phyloP scores from a whole-genome alignment of 2,113 vertebrate species.

The Coryphaenoides rupestris region DNA sequence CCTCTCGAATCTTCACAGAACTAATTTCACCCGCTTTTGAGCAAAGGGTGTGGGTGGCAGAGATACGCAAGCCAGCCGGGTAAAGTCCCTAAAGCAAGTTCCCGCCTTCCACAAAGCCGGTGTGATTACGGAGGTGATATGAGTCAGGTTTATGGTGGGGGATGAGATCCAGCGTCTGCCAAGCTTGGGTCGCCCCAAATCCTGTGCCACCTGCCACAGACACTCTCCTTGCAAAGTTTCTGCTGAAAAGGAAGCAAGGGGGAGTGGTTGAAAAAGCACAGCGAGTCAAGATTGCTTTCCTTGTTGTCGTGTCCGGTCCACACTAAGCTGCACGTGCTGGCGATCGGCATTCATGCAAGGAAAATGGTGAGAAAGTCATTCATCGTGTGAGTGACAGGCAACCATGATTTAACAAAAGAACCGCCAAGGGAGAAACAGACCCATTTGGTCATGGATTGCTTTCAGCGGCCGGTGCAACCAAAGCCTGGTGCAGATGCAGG shows the following conservation, averaged over 20 bases:
- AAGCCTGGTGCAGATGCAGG: neutral
- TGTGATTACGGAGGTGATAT: slow-evolving; percentile 13
- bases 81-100: slow-evolving; percentile 15
- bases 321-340: slow-evolving; percentile 17
- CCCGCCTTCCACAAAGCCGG: slow-evolving; percentile 2
- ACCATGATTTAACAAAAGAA: too few species aligned
- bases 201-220: neutral
- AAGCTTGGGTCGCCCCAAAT: slow-evolving; percentile 11
- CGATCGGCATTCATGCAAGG: slow-evolving; percentile 52
- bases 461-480: slow-evolving; percentile 15
- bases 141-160: slow-evolving; percentile 18
- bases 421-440: too few species aligned
- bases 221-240: slow-evolving; percentile 16
- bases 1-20: neutral
- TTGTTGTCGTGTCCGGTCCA: too few species aligned
- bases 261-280: slow-evolving; percentile 14
- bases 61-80: slow-evolving; percentile 12
- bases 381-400: slow-evolving; percentile 34
- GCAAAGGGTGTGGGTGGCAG: neutral
- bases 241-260: slow-evolving; percentile 11
- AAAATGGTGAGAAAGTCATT: slow-evolving; percentile 40
- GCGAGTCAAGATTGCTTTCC: slow-evolving; percentile 25
- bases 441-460: neutral
- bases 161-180: slow-evolving; percentile 19
- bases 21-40: neutral